phyloP scores from a whole-genome alignment of 2,113 vertebrate species.

The Chrysemys picta region DNA sequence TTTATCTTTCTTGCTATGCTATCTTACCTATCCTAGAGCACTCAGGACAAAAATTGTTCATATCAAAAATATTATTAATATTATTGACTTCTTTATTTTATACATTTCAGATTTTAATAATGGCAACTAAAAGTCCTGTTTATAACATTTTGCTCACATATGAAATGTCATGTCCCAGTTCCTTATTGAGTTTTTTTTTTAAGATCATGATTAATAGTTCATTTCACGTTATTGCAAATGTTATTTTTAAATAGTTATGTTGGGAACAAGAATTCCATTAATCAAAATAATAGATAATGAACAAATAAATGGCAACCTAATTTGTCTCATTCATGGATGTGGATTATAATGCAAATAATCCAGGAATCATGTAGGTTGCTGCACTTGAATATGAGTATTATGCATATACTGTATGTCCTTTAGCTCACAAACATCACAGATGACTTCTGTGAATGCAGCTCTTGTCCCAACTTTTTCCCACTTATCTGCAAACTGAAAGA shows the following conservation, averaged over 20 bases:
- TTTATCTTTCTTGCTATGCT: not conserved
- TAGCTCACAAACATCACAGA: not conserved
- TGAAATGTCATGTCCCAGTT: slow-evolving; percentile 40
- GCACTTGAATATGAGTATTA: slow-evolving; percentile 56
- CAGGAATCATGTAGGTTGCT: slow-evolving; percentile 75
- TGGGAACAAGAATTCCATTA: slow-evolving; percentile 84
- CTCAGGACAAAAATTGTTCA: not conserved
- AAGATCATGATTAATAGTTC: slow-evolving; percentile 75
- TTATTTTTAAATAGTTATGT: slow-evolving; percentile 77
- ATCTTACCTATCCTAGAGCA: not conserved
- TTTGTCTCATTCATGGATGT: slow-evolving; percentile 85
- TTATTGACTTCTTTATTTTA: not conserved
- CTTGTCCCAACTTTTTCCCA: not conserved
- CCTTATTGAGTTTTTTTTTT: slow-evolving; percentile 57
- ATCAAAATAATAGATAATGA: slow-evolving; percentile 89
- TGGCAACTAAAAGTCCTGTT: slow-evolving; percentile 45
- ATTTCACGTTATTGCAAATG: slow-evolving; percentile 77
- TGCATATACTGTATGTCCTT: not conserved
- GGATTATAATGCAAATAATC: slow-evolving; percentile 73
- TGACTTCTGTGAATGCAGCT: slow-evolving; percentile 28
- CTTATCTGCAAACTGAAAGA: not conserved
- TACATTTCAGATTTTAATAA: not conserved
- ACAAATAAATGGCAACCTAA: slow-evolving; percentile 86
- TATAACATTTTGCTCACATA: slow-evolving; percentile 52
- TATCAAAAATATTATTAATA: slow-evolving; percentile 12